phyloP scores from a whole-genome alignment of 1,140 invertebrate species.

The Ostrea edulis region DNA sequence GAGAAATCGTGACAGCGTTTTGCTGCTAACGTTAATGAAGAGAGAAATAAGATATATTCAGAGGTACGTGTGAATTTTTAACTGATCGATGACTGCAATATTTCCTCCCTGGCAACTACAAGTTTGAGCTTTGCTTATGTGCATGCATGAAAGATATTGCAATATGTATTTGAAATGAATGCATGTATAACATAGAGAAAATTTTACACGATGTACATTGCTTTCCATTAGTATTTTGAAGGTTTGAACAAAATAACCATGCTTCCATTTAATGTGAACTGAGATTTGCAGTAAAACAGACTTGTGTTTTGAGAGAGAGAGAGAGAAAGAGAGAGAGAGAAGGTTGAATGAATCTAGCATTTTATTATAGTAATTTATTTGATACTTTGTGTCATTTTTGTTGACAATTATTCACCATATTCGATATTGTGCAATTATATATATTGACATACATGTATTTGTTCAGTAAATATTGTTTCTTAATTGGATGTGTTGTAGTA shows the following conservation, averaged over 20 bases:
- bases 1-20: neutral
- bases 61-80: neutral
- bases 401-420: conserved; percentile 1
- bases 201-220: too few species aligned
- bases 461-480: conserved; percentile 33
- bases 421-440: conserved; percentile 18
- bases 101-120: too few species aligned
- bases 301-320: neutral
- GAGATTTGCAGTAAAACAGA: too few species aligned
- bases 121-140: too few species aligned
- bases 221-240: too few species aligned
- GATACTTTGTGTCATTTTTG: neutral
- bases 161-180: too few species aligned
- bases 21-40: too few species aligned
- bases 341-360: neutral
- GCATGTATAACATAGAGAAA: too few species aligned
- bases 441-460: conserved; percentile 13
- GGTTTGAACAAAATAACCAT: too few species aligned
- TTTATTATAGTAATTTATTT: neutral
- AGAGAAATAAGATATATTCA: neutral
- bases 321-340: neutral
- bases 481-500: neutral
- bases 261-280: too few species aligned
- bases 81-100: too few species aligned
- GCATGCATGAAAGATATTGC: too few species aligned